Percentiles rank a stretch among this genome's conserved stretches.
Conservation (phyloP, 2,797 vertebrate species). For the Phylloscopus collybita region DNA sequence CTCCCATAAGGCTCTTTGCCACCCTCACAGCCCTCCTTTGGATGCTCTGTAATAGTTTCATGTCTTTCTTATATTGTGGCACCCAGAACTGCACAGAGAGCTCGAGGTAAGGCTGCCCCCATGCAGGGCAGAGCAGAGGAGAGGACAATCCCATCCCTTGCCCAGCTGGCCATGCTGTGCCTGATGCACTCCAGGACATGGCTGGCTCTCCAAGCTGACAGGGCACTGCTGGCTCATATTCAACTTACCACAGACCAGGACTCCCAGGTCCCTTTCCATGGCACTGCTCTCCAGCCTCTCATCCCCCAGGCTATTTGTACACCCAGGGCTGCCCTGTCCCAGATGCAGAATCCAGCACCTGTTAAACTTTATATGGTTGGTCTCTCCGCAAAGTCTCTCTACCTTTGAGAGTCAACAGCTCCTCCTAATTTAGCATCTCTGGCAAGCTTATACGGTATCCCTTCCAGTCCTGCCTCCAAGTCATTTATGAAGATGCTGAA, state of each 20-base stretch:
- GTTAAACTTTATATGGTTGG: neutral
- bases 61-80: neutral
- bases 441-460: neutral
- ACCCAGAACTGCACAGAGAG: neutral
- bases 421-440: neutral
- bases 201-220: neutral
- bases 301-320: neutral
- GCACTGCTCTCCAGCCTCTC: neutral
- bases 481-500: neutral
- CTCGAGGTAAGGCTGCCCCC: accelerated
- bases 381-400: neutral
- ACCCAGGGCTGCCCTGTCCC: neutral
- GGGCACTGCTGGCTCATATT: neutral
- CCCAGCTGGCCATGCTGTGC: accelerated
- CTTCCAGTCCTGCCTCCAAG: neutral
- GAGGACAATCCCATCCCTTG: neutral
- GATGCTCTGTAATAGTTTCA: neutral
- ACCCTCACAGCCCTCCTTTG: neutral
- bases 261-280: accelerated
- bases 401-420: neutral
- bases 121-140: neutral
- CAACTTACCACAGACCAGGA: neutral
- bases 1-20: neutral
- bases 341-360: neutral
- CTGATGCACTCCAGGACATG: accelerated